Conservation (phyloP, 2,797 vertebrate genomes). For the Hyperoplus lanceolatus region DNA sequence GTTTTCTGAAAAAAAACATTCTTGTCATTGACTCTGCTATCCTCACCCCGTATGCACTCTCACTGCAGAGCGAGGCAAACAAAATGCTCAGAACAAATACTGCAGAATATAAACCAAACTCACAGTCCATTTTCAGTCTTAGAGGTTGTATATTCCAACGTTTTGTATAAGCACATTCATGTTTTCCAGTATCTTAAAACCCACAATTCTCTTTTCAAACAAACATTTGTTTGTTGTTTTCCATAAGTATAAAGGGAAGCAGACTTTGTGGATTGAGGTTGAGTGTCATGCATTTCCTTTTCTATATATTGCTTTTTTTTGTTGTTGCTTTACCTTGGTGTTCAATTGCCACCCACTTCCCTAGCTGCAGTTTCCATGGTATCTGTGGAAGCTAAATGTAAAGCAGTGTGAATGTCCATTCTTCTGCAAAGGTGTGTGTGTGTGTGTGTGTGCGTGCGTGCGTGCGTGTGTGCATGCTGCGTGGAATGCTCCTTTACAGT, state of each 20-base stretch:
- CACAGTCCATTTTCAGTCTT: background rate
- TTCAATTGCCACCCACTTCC: constrained; percentile 7
- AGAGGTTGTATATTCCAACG: constrained; percentile 6
- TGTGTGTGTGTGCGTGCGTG: constrained; percentile 3
- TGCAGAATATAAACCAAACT: constrained; percentile 6
- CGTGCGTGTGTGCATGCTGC: background rate
- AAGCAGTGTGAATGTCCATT: background rate
- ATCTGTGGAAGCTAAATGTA: constrained; percentile 27
- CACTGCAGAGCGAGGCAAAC: background rate
- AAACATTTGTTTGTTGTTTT: constrained; percentile 25
- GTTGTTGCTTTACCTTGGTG: background rate
- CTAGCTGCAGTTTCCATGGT: constrained; percentile 52
- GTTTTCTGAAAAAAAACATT: background rate
- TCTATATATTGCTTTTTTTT: background rate
- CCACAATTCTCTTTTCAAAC: constrained; percentile 24
- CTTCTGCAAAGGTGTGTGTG: background rate
- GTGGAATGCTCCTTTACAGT: constrained; percentile 27
- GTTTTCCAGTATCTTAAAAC: constrained; percentile 25
- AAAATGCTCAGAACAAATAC: constrained; percentile 7
- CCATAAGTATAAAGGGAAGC: background rate
- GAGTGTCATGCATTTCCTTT: background rate
- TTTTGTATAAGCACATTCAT: background rate
- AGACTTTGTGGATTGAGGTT: background rate
- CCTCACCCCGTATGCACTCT: background rate
- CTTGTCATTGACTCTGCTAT: background rate